These are phyloP conservation scores for Athripsodes cinereus DNA, from an alignment of 2,888 invertebrate genomes.

Conservation along the genomic window DNA sequence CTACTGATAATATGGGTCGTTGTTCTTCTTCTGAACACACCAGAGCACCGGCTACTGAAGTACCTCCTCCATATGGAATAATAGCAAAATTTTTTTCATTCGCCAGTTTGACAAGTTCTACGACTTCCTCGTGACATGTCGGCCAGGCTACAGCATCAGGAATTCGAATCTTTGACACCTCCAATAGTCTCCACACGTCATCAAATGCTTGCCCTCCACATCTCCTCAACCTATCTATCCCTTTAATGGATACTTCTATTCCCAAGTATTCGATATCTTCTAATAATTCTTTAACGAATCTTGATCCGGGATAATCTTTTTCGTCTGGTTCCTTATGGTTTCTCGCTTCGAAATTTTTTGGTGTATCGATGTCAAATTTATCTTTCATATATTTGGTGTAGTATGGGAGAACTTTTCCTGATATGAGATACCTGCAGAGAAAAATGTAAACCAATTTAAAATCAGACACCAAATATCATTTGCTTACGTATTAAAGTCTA, in stretches of 20 bases:
- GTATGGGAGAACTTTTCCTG: conserved; percentile 64
- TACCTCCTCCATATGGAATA: conserved; percentile 93
- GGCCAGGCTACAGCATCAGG: conserved; percentile 96
- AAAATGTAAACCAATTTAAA: too few relatives aligned
- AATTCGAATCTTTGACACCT: conserved; percentile 70
- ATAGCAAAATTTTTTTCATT: conserved; percentile 69
- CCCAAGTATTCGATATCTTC: conserved; percentile 43
- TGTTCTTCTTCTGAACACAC: conserved; percentile 74
- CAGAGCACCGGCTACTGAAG: conserved; percentile 84
- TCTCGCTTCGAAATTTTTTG: neutral
- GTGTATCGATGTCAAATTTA: conserved; percentile 54
- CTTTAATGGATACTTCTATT: conserved; percentile 55
- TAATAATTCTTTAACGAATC: conserved; percentile 47
- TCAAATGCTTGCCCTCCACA: conserved; percentile 91
- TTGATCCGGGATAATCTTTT: conserved; percentile 39
- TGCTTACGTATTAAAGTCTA: too few relatives aligned
- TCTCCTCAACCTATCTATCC: conserved; percentile 72
- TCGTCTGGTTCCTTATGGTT: conserved; percentile 1
- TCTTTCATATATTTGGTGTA: conserved; percentile 75
- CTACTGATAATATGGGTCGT: conserved; percentile 80
- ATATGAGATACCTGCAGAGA: conserved; percentile 66
- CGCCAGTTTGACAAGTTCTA: conserved; percentile 70
- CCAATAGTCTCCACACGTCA: conserved; percentile 77
- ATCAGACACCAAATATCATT: too few relatives aligned
- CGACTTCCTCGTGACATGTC: conserved; percentile 74